phyloP scores from a whole-genome alignment of 2,888 invertebrate species.

The Callyntrura sp. region DNA sequence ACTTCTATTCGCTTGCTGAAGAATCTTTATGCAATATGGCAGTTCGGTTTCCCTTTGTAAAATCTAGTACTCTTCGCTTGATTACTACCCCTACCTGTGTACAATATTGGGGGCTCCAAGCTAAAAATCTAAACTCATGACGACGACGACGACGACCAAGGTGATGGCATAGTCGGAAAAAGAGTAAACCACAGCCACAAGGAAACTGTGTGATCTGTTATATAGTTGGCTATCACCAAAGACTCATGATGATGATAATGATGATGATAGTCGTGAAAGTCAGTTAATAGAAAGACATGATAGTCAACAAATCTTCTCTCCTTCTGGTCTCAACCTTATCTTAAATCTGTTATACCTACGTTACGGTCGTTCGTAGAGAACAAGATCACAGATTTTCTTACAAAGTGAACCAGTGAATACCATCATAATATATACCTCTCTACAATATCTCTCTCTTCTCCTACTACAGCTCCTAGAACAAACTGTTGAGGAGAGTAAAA shows the following conservation, averaged over 20 bases:
- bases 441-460: neutral
- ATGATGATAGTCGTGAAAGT: constrained; percentile 9
- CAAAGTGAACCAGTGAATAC: neutral
- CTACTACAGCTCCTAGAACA: neutral
- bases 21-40: no score
- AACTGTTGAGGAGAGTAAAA: neutral
- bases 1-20: no score
- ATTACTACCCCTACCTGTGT: neutral
- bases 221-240: neutral
- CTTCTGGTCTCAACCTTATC: constrained; percentile 8
- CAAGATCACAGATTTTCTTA: neutral
- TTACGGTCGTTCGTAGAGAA: neutral
- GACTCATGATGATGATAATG: neutral
- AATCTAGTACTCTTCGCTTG: constrained; percentile 41
- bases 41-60: constrained; percentile 4
- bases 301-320: neutral
- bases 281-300: constrained; percentile 23
- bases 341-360: neutral
- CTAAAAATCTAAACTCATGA: neutral
- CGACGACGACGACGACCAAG: no score
- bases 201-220: neutral
- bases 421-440: neutral
- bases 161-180: neutral
- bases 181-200: constrained; percentile 17
- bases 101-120: neutral